These are phyloP conservation scores for Oncorhynchus kisutch DNA, from an alignment of 2,113 vertebrate species.

Conservation along the genomic window DNA sequence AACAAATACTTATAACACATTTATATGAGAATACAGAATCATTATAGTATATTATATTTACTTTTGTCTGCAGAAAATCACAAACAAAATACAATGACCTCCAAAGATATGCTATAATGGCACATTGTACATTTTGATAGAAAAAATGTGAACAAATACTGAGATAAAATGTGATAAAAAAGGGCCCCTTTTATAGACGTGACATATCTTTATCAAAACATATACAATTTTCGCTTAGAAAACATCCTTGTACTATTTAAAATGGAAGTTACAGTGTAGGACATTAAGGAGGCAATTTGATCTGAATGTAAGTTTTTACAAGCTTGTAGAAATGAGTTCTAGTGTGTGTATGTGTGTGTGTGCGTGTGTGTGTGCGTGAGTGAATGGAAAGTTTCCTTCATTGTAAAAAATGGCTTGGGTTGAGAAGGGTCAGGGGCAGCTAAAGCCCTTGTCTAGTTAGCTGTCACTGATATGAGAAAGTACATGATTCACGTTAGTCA, in stretches of 20 bases:
- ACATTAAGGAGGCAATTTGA: background rate
- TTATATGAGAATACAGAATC: background rate
- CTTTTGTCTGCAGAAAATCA: background rate
- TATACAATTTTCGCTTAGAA: no score
- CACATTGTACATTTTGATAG: no score
- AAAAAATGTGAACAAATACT: no score
- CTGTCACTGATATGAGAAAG: slow-evolving; percentile 79
- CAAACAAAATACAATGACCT: no score
- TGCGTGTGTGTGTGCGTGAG: background rate
- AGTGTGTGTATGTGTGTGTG: no score
- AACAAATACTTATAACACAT: background rate
- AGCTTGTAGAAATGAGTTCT: background rate
- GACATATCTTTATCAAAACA: no score
- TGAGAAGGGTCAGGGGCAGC: slow-evolving; percentile 58
- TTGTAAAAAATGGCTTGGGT: slow-evolving; percentile 49
- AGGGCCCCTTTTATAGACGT: no score
- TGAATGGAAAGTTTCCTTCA: slow-evolving; percentile 32
- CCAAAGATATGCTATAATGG: no score
- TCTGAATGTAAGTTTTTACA: background rate
- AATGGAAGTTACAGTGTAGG: background rate
- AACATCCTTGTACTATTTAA: no score
- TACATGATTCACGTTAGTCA: slow-evolving; percentile 80
- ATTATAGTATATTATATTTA: background rate
- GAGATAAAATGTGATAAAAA: no score
- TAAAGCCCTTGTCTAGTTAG: slow-evolving; percentile 74